A percentile compares a stretch with the other conserved stretches of the same genome.
Evolutionary conservation across 2,888 invertebrate species (phyloP).

Genomic region (Cremastinae sp.): DNA sequence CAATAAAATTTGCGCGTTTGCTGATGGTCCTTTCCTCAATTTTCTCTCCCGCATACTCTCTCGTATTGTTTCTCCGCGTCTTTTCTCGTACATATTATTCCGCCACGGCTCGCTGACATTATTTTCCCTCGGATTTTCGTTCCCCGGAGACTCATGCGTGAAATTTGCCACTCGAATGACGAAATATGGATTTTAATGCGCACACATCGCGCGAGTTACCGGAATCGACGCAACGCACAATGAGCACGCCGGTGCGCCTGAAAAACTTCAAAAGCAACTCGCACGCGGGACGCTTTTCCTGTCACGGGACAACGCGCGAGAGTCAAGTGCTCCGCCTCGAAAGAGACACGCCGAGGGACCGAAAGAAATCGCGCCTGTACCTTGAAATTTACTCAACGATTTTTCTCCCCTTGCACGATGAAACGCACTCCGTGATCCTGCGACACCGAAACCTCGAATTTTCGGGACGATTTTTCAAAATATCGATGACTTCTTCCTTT

Average conservation of each 20-base stretch:
- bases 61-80: slow-evolving; percentile 21
- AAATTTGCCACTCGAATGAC: neutral
- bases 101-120: neutral
- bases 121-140: neutral
- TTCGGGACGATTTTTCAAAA: neutral
- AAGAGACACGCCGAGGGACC: slow-evolving; percentile 25
- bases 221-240: slow-evolving; percentile 6
- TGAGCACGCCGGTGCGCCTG: neutral
- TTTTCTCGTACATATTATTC: neutral
- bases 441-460: neutral
- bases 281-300: neutral
- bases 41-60: neutral
- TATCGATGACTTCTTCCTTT: neutral
- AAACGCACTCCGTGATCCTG: slow-evolving; percentile 11
- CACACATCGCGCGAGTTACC: neutral
- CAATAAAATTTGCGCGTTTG: slow-evolving; percentile 57
- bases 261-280: slow-evolving; percentile 17
- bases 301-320: slow-evolving; percentile 17
- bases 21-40: slow-evolving; percentile 51
- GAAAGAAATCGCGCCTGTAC: slow-evolving; percentile 19
- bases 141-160: neutral
- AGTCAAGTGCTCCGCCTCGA: slow-evolving; percentile 53
- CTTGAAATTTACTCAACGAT: slow-evolving; percentile 27
- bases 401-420: neutral
- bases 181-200: neutral